These are phyloP conservation scores for Notoglanidium macrostoma DNA, from an alignment of 2,797 vertebrate species.

Conservation along the genomic window DNA sequence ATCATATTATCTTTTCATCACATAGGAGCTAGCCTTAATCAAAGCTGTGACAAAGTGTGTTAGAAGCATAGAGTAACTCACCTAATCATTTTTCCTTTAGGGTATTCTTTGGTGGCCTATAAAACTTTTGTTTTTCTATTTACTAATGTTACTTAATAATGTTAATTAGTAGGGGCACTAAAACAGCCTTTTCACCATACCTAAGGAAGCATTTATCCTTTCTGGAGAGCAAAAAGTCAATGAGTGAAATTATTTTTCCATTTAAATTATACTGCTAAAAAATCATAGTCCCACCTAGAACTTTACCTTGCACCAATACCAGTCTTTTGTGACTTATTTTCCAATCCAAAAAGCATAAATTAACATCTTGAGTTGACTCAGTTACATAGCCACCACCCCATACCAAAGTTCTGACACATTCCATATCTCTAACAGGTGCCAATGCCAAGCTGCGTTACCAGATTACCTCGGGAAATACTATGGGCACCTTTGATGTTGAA, in stretches of 20 bases:
- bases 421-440: conserved; percentile 70
- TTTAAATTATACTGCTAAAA: neutral
- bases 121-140: neutral
- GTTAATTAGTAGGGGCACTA: neutral
- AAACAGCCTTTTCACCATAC: neutral
- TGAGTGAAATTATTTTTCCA: neutral
- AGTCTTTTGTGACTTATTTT: neutral
- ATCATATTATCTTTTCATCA: conserved; percentile 24
- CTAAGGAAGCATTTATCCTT: neutral
- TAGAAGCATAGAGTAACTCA: neutral
- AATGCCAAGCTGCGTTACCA: conserved; percentile 89
- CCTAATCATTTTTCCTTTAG: neutral
- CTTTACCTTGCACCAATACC: neutral
- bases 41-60: conserved; percentile 22
- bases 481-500: conserved; percentile 86
- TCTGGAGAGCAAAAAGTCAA: neutral
- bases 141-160: neutral
- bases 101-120: neutral
- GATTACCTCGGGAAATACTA: conserved; percentile 83
- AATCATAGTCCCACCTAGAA: neutral
- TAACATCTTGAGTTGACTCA: neutral
- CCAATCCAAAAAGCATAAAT: neutral
- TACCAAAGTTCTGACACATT: neutral
- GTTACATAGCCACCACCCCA: neutral
- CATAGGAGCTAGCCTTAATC: conserved; percentile 17